Base-by-base conservation (phyloP, 2,797 vertebrate genomes). In the Sebastes cheni region DNA sequence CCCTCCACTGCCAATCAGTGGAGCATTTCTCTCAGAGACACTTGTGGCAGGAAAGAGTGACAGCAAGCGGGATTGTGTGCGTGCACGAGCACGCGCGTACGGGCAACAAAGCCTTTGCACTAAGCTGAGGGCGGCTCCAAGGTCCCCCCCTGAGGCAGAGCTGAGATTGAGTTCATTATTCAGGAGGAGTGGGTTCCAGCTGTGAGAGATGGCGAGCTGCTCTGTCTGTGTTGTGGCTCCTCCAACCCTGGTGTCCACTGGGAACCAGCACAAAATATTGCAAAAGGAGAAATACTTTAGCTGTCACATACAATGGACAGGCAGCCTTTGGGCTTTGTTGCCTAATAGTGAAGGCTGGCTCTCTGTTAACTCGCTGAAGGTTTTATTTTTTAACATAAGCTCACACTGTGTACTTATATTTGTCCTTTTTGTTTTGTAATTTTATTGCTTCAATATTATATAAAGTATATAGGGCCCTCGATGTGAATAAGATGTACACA, bases 161-260 rank as follows among this genome's bases (percentile, higher is more conserved):
- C 86, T 76, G 85, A 91, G 90, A 94, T 89, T 81, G 89, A 88
- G 88, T 90, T 91, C 90, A 90, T 94, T 90, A 93, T 90, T 92
- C 89, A 91, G 88, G 55, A 50, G 80, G 81, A 90, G 87, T 80
- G 82, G 86, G 77, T 77, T 89, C 92, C 85, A 89, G 90, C 91
- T 89, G 91, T 85, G 88, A 75, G 74, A 59, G 67, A 82, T 77
- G 85, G 84, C 16, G 64, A 86, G 86, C 82, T 32, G 72, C 69
- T 85, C 78, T 72, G 68, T 90, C 92, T 89, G 76, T 87, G 81
- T 68, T 85, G 79, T 76, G 83, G 77, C 82, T 86, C 76, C 77
- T 89, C 77, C 83, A 87, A 64, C 88, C 77, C 67, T 55, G 46
- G 67, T 6, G 71, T 87, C 88, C 77, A 73, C 81, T 61, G 79